Evolutionary conservation across 2,888 invertebrate genomes (phyloP), one percentile per base, ranked within the genome.

Genomic region (Chrysolina americana): DNA sequence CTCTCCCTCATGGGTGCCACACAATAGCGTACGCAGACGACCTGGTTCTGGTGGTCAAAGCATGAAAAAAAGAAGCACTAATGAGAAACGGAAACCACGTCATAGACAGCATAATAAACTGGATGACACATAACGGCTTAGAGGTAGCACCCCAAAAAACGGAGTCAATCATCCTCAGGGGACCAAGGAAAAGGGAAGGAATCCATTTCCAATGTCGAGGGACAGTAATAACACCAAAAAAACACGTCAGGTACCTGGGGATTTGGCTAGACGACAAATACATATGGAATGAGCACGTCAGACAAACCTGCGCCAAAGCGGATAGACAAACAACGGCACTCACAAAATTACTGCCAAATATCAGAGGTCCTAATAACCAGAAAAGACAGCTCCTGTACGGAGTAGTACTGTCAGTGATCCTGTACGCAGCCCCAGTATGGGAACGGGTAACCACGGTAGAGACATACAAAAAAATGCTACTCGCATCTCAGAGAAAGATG

Each of bases 371-470:
- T 21, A 21, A 19, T 2, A n/a, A 41, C 11, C 13, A 17, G 15
- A 53, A 53, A 15, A 72, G 75, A 41, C 28, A 65, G 44, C 41
- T 75, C 2, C 36, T 75, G 41, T 70, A 68, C 36, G 59, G 56
- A 8, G 74, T 72, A 44, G 68, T 71, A 13, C 50, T 56, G 41
- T 75, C 71, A 21, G 23, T n/a, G 28, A 15, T 76, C 2, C 41
- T 76, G 65, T 76, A 76, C 50, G 76, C 71, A 1, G 70, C 70
- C 13, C 66, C 70, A 10, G 70, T 78, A 11, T 76, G 78, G 76
- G 28, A 56, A 13, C 17, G 62, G 13, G 63, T 65, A 19, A 23
- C 74, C n/a, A 63, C 15, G 41, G 48, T 71, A 6, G 44, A 71
- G 23, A 70, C 62, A 53, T 62, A 74, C 47, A 48, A 41, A 19